phyloP scores from a whole-genome alignment of 2,113 vertebrate genomes.

The Mionectes macconnelli region DNA sequence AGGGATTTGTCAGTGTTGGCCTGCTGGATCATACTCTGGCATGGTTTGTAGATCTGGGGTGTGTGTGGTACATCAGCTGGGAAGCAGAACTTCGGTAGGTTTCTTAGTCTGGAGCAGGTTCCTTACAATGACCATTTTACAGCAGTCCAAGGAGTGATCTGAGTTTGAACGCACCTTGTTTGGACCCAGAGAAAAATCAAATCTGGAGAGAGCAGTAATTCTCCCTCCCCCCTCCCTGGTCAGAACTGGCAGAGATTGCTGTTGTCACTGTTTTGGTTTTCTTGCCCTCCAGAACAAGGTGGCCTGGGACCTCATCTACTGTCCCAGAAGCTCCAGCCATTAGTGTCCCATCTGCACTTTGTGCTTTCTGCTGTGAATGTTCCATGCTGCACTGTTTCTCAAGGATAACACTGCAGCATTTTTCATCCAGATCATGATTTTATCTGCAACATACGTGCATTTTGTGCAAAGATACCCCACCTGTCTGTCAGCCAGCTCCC shows the following conservation, averaged over 20 bases:
- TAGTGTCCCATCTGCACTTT: neutral
- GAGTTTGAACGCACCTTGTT: neutral
- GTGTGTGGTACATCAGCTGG: neutral
- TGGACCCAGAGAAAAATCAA: neutral
- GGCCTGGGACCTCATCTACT: neutral
- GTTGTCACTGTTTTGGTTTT: neutral
- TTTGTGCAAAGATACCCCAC: neutral
- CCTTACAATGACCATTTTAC: neutral
- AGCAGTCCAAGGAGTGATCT: neutral
- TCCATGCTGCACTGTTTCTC: accelerated
- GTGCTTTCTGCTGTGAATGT: neutral
- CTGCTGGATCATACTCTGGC: neutral
- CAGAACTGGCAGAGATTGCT: neutral
- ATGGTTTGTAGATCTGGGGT: neutral
- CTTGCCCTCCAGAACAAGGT: neutral
- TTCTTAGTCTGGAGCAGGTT: neutral
- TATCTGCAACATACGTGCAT: neutral
- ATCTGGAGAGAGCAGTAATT: neutral
- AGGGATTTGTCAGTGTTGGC: neutral
- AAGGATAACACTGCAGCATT: neutral
- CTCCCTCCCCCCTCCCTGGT: accelerated
- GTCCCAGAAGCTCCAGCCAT: neutral
- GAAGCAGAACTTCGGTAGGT: neutral
- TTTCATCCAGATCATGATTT: neutral
- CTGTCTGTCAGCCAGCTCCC: neutral